Base-by-base conservation (phyloP, 2,888 invertebrate species). In the Cactoblastis cactorum region DNA sequence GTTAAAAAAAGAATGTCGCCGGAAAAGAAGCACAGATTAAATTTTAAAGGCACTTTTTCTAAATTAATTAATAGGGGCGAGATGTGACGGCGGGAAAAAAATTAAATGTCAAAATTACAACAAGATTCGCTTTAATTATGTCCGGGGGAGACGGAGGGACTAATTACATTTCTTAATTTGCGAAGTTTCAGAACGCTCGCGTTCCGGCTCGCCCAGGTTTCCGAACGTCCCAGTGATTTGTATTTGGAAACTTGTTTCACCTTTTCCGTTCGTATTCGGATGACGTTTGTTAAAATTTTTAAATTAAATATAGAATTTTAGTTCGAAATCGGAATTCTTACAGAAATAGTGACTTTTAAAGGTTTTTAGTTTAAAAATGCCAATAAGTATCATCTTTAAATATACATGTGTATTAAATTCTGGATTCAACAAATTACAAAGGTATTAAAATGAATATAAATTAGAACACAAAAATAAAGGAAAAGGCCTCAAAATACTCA, bases 151-250 rank as follows among this genome's bases (percentile, higher is more conserved):
- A 61, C 62, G 68, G 52, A 53, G 61, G 56, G 51, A 78, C 86
- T 87, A 87, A 88, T 87, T 87, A 86, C 87, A 83, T 86, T 87
- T 86, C 88, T 86, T 87, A 87, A 88, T 89, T 88, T 82, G 85
- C 79, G 83, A 88, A 87, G 77, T 87, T 84, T 68, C 64, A 58
- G 62, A 38, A 62, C 63, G 59, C 55, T 65, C 59, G 28, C 62
- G 65, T 69, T 69, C 59, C 57, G 68, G 59, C 58, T 69, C 72
- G 72, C 71, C 65, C 66, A 66, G 65, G 61, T 62, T 57, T 49
- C 33, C 4, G 62, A 52, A 54, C 56, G 55, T 58, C 65, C 49
- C 57, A 55, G 61, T 63, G 61, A 64, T 64, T 67, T 65, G 64
- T 65, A 61, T 67, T 59, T 58, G 55, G 51, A 55, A 62, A 66